Evolutionary conservation across 1,140 invertebrate species (phyloP).

Genomic region (Muscidifurax raptorellus): DNA sequence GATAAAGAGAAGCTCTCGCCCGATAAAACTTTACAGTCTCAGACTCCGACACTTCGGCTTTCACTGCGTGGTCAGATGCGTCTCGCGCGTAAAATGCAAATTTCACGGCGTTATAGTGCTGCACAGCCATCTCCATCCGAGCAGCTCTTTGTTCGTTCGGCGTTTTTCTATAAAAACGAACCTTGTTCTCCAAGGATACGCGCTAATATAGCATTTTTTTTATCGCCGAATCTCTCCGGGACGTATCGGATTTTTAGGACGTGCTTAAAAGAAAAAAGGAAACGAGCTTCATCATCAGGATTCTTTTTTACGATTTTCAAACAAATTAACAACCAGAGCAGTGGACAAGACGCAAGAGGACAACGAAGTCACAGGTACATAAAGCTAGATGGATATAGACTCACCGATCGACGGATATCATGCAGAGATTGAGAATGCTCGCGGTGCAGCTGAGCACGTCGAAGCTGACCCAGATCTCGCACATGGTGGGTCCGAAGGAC

Average conservation of each 20-base stretch:
- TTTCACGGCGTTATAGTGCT: background rate
- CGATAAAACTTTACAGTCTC: background rate
- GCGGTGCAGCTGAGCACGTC: constrained; percentile 90
- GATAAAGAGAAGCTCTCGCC: background rate
- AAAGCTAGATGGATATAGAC: constrained; percentile 48
- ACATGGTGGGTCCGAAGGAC: constrained; percentile 89
- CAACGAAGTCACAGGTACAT: background rate
- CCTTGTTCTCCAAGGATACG: too few relatives aligned
- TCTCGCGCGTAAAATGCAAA: background rate
- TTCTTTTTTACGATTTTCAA: too few relatives aligned
- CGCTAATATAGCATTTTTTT: background rate
- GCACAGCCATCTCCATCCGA: background rate
- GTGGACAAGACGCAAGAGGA: too few relatives aligned
- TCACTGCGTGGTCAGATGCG: background rate
- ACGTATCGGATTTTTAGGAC: background rate
- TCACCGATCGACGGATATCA: constrained; percentile 89
- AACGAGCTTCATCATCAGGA: background rate
- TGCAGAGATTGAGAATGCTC: constrained; percentile 93
- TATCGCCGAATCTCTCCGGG: too few relatives aligned
- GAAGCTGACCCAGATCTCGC: constrained; percentile 91
- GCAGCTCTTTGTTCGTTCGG: background rate
- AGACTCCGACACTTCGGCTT: background rate
- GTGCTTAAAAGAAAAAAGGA: background rate
- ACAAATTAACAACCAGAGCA: too few relatives aligned
- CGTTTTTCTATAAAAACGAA: background rate